Evolutionary conservation across 37 sponge, comb jelly and placozoan species (phyloP).

Genomic region (Chondrilla cf. caribensis): DNA sequence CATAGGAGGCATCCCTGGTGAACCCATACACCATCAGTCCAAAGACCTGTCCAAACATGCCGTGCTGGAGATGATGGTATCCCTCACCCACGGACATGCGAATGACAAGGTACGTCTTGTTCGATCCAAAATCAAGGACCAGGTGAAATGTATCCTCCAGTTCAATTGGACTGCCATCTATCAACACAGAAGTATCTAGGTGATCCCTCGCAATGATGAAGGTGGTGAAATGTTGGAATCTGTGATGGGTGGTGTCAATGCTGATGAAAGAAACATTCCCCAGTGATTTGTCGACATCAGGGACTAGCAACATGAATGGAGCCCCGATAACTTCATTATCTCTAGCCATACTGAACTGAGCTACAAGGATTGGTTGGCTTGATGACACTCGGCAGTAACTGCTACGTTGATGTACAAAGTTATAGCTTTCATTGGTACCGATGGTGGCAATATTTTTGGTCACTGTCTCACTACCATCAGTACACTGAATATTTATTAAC

Average conservation of each 20-base stretch:
- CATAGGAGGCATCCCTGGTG: slow-evolving; percentile 13
- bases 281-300: background rate
- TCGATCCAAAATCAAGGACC: slow-evolving; percentile 4
- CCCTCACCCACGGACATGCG: background rate
- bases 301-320: slow-evolving; percentile 1
- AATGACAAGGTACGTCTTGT: background rate
- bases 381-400: background rate
- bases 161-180: background rate
- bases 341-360: background rate
- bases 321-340: background rate
- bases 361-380: slow-evolving; percentile 1
- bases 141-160: background rate
- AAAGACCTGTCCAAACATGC: background rate
- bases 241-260: background rate
- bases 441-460: background rate
- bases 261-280: background rate
- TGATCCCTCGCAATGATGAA: background rate
- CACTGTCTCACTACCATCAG: background rate
- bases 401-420: too few relatives aligned
- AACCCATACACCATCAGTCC: slow-evolving; percentile 15
- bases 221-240: slow-evolving; percentile 9
- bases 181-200: background rate
- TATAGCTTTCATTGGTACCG: too few relatives aligned
- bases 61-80: background rate
- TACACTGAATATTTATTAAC: background rate